phyloP scores from a whole-genome alignment of 2,797 vertebrate species.

The Melanogrammus aeglefinus region DNA sequence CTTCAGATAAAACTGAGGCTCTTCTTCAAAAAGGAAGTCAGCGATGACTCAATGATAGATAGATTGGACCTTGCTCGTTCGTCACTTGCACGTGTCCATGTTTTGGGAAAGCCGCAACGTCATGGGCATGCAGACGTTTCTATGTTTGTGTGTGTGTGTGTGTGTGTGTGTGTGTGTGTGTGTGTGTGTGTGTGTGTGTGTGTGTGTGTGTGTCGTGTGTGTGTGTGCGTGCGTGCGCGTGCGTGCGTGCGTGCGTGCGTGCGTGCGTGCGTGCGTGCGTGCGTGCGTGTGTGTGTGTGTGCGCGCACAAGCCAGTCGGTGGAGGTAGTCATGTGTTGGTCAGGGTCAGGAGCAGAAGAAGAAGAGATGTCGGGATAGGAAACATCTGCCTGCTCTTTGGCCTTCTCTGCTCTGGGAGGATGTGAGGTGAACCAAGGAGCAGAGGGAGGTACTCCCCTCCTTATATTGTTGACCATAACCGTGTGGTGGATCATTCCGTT shows the following conservation, averaged over 20 bases:
- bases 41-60: neutral
- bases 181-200: conserved; percentile 5
- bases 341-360: neutral
- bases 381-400: conserved; percentile 60
- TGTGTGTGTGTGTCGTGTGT: neutral
- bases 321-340: conserved; percentile 1
- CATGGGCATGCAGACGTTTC: neutral
- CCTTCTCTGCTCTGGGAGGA: conserved; percentile 37
- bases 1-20: neutral
- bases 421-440: conserved; percentile 12
- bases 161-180: conserved; percentile 5
- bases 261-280: neutral
- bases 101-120: neutral
- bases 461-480: neutral
- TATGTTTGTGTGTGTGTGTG: too few relatives aligned
- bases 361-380: conserved; percentile 48
- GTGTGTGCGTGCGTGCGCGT: neutral
- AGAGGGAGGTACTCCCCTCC: neutral
- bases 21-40: neutral
- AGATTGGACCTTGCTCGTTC: neutral
- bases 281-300: too few relatives aligned
- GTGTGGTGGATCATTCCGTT: neutral
- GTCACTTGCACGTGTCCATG: neutral
- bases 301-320: neutral
- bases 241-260: neutral